Conservation (phyloP, 2,113 vertebrate species). For the Chaetodon trifascialis region DNA sequence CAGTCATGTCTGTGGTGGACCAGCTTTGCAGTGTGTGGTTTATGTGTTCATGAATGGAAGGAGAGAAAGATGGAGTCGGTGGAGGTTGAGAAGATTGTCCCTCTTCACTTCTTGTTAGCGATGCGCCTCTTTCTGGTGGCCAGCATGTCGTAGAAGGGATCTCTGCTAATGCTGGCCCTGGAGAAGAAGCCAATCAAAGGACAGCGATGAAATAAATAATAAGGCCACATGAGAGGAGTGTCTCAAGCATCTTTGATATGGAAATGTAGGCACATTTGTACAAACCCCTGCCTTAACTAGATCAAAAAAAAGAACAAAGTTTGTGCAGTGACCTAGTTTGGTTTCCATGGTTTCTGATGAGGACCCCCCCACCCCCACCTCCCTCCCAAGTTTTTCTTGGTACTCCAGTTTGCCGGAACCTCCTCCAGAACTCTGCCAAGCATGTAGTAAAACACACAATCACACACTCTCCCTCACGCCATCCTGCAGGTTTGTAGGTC, state of each 20-base stretch:
- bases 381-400: constrained; percentile 29
- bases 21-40: constrained; percentile 4
- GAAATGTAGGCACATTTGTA: constrained; percentile 80
- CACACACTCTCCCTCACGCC: constrained; percentile 8
- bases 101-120: constrained; percentile 95
- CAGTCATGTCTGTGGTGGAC: constrained; percentile 13
- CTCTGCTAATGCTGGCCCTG: constrained; percentile 98
- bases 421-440: constrained; percentile 57
- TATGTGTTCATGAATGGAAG: constrained; percentile 42
- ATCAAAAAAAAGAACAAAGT: constrained; percentile 75
- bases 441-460: constrained; percentile 44
- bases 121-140: constrained; percentile 97
- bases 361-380: constrained; percentile 20
- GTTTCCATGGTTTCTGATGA: constrained; percentile 86
- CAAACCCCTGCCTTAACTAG: constrained; percentile 78
- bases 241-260: constrained; percentile 82
- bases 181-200: constrained; percentile 71
- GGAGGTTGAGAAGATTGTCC: constrained; percentile 46
- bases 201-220: constrained; percentile 71
- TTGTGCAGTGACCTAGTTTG: constrained; percentile 85
- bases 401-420: constrained; percentile 58
- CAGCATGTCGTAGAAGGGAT: constrained; percentile 99
- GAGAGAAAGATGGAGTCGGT: constrained; percentile 24
- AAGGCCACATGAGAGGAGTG: constrained; percentile 63
- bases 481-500: constrained; percentile 47